These are phyloP conservation scores for Lipophrys pholis DNA, from an alignment of 2,113 vertebrate species.

Conservation along the genomic window DNA sequence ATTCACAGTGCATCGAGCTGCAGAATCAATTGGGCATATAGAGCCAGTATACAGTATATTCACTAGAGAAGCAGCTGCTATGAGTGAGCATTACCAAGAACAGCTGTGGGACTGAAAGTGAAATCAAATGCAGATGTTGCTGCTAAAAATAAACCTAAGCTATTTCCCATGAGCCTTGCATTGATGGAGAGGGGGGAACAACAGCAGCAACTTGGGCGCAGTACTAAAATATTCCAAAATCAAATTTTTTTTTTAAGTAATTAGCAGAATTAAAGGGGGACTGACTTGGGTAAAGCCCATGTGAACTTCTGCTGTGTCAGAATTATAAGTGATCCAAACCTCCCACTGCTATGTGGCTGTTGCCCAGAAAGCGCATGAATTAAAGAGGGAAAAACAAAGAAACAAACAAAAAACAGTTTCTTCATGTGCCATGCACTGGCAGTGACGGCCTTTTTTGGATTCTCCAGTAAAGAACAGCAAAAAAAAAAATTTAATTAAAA, in stretches of 20 bases:
- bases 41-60: conserved; percentile 2
- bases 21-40: conserved; percentile 15
- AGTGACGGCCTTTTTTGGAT: conserved; percentile 56
- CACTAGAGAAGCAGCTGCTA: conserved; percentile 54
- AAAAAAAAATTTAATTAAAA: conserved; percentile 29
- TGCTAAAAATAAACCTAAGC: conserved; percentile 66
- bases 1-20: conserved; percentile 18
- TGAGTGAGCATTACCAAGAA: conserved; percentile 25
- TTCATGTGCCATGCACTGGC: conserved; percentile 74
- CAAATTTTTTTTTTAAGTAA: no score
- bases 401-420: conserved; percentile 50
- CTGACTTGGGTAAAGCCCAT: conserved; percentile 39
- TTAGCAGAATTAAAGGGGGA: conserved; percentile 50
- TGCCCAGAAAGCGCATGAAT: conserved; percentile 67
- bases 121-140: conserved; percentile 67
- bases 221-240: conserved; percentile 3
- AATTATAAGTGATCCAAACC: conserved; percentile 80
- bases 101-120: conserved; percentile 60
- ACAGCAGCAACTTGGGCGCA: conserved; percentile 34
- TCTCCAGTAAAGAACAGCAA: conserved; percentile 64
- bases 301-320: conserved; percentile 52
- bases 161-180: conserved; percentile 23
- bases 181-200: background rate
- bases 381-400: background rate
- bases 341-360: conserved; percentile 80